Base-by-base conservation (phyloP, 2,797 vertebrate genomes). In the Lepus oiostolus region DNA sequence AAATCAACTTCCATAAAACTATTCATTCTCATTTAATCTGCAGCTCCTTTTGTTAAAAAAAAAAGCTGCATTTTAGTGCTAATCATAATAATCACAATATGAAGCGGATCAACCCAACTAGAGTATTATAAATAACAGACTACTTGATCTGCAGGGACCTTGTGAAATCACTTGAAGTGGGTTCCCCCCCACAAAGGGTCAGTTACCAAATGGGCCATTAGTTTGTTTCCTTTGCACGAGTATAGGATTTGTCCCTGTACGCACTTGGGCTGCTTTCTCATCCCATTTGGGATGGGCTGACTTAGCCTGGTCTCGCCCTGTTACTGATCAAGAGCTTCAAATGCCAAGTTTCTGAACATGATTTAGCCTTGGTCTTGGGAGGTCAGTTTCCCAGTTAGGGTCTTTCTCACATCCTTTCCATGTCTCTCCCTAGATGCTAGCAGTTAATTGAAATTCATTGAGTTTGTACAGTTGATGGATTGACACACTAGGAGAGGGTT, bases 151-250 rank as follows among this genome's bases (percentile, higher is more conserved):
- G 58, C 65, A 91, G 22, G 24, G 54, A 90, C 13, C 62, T 50
- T 67, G 52, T 54, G 3, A 92, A 76, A 76, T 85, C 50, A 77
- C 8, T 47, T 47, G 42, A 47, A 47, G 42, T 47, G 42, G 42
- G 8, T 47, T 8, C 42, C 42, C 42, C 42, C 42, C 42, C 42
- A 9, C 42, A 47, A 79, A 79, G 63, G 6, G 12, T 91, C 50
- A 85, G 0, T 80, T 93, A 88, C 62, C 62, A 88, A 88, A 30
- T 82, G 32, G n/a, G 65, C 65, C 76, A 58, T 95, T 93, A 17
- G 22, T 94, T 95, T 94, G 72, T 62, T 72, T 91, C 52, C 76
- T 88, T 79, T 65, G 32, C 14, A 9, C 76, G 68, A 76, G 67
- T 67, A 38, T 92, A 30, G 17, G 42, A 71, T 91, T 60, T 90